Evolutionary conservation across 1,140 invertebrate species (phyloP).

Genomic region (Macrostomum lignano): DNA sequence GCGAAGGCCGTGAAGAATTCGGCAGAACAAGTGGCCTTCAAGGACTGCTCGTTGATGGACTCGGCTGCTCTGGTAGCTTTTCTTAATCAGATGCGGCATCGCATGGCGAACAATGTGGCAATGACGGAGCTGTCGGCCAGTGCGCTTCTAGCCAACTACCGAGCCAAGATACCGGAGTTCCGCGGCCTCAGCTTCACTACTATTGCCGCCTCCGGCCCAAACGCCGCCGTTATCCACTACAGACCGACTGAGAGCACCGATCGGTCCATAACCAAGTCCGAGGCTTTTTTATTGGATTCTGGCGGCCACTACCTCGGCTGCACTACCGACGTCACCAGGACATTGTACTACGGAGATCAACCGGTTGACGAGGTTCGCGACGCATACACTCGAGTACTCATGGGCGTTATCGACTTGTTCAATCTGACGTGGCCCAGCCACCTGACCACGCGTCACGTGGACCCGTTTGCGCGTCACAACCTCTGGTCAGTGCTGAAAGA

Average conservation of each 20-base stretch:
- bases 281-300: conserved; percentile 65
- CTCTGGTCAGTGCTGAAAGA: conserved; percentile 32
- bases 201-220: conserved; percentile 58
- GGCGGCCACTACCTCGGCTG: conserved; percentile 46
- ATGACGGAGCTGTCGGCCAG: too few relatives aligned
- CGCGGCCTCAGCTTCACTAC: conserved; percentile 64
- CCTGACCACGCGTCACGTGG: too few relatives aligned
- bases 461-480: conserved; percentile 2
- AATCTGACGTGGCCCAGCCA: too few relatives aligned
- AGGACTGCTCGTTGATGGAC: too few relatives aligned
- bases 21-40: too few relatives aligned
- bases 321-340: conserved; percentile 73
- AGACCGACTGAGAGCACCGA: conserved; percentile 30
- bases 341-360: conserved; percentile 54
- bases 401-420: conserved; percentile 54
- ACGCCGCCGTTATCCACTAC: conserved; percentile 84
- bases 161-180: too few relatives aligned
- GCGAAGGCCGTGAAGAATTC: too few relatives aligned
- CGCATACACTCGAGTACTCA: conserved; percentile 64
- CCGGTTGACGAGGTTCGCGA: conserved; percentile 32
- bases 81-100: too few relatives aligned
- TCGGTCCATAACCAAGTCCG: conserved; percentile 35
- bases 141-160: too few relatives aligned
- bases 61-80: too few relatives aligned
- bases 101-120: too few relatives aligned